Conservation (phyloP, 2,113 vertebrate genomes). For the Mustela nigripes region DNA sequence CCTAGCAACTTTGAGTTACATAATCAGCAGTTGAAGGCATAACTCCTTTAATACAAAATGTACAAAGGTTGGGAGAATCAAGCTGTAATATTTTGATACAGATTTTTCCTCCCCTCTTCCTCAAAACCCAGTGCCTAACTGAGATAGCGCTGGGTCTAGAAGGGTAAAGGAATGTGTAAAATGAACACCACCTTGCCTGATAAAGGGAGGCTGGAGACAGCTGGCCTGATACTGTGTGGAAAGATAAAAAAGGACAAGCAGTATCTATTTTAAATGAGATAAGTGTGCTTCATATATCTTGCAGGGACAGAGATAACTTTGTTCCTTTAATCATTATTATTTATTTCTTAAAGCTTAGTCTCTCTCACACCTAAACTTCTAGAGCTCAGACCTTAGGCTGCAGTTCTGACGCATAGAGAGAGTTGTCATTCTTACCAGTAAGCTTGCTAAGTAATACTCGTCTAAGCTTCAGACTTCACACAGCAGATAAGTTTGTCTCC, state of each 20-base stretch:
- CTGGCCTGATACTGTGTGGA: not conserved
- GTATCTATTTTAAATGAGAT: slow-evolving; percentile 73
- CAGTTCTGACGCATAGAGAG: slow-evolving; percentile 72
- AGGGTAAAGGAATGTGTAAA: slow-evolving; percentile 17
- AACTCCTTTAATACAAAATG: not conserved
- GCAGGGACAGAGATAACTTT: slow-evolving; percentile 47
- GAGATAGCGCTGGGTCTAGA: not conserved
- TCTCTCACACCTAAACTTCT: slow-evolving; percentile 26
- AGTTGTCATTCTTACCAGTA: slow-evolving; percentile 79
- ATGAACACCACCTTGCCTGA: slow-evolving; percentile 32
- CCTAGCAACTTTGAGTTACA: not conserved
- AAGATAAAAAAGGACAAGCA: slow-evolving; percentile 65
- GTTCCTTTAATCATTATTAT: slow-evolving; percentile 63
- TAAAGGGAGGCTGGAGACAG: not conserved
- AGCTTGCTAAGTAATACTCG: slow-evolving; percentile 75
- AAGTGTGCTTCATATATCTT: slow-evolving; percentile 65
- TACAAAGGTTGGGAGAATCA: not conserved
- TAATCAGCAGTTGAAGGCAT: not conserved
- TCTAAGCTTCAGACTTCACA: slow-evolving; percentile 78
- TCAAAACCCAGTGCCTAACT: slow-evolving; percentile 20
- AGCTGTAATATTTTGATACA: not conserved
- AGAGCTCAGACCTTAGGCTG: slow-evolving; percentile 44
- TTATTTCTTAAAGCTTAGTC: slow-evolving; percentile 73
- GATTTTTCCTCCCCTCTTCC: not conserved
- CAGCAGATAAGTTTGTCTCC: slow-evolving; percentile 77